Percentiles rank a stretch among this genome's conserved stretches.
Evolutionary conservation across 2,888 invertebrate species (phyloP).

Genomic region (Dastarcus helophoroides): DNA sequence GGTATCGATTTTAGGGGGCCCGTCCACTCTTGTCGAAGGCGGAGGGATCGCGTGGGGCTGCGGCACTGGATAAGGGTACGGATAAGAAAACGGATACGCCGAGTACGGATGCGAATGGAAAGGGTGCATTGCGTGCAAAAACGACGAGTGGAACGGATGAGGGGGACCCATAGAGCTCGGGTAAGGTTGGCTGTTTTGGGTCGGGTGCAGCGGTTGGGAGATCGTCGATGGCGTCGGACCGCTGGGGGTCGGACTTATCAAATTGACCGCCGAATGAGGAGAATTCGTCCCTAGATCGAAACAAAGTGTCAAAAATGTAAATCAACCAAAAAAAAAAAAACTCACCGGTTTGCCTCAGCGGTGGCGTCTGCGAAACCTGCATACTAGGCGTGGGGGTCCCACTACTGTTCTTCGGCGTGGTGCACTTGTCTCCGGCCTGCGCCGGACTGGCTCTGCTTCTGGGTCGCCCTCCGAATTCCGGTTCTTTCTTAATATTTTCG

Average conservation of each 20-base stretch:
- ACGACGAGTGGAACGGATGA: conserved; percentile 60
- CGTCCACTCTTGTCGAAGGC: conserved; percentile 33
- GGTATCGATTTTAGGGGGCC: conserved; percentile 32
- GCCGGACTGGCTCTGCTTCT: conserved; percentile 27
- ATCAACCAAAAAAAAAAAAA: conserved; percentile 1
- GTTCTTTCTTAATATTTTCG: conserved; percentile 65
- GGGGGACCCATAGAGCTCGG: conserved; percentile 38
- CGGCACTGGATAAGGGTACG: conserved; percentile 62
- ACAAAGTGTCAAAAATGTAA: background rate
- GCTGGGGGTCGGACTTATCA: conserved; percentile 46
- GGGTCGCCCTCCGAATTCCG: conserved; percentile 43
- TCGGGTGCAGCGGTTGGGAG: conserved; percentile 49
- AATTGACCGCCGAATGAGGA: conserved; percentile 49
- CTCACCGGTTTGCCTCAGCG: conserved; percentile 35
- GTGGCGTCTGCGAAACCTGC: conserved; percentile 36
- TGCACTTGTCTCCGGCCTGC: conserved; percentile 26
- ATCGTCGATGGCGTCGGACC: conserved; percentile 48
- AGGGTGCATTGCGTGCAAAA: conserved; percentile 48
- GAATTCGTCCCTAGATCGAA: conserved; percentile 25
- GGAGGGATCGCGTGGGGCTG: conserved; percentile 66
- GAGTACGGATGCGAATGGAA: conserved; percentile 57
- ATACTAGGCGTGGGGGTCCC: conserved; percentile 27
- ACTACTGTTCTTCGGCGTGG: conserved; percentile 29
- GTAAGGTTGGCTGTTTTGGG: conserved; percentile 51
- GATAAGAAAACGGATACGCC: conserved; percentile 57